Evolutionary conservation across 2,797 vertebrate genomes (phyloP).

Genomic region (Alcedo atthis): DNA sequence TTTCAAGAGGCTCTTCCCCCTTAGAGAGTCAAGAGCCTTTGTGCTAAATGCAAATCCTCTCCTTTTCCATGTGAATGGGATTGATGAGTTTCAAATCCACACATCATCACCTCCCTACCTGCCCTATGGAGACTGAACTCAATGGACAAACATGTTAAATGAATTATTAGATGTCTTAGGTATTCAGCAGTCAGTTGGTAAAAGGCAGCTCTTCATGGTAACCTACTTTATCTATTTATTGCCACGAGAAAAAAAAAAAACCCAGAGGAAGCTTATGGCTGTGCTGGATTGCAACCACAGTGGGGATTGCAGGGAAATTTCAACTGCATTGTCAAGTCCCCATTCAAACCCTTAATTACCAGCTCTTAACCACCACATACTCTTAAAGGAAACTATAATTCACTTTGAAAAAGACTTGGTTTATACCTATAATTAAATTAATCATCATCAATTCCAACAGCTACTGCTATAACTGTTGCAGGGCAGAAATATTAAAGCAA

Average conservation of each 20-base stretch:
- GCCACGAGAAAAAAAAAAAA: background rate
- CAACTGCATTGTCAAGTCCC: constrained; percentile 43
- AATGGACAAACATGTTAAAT: background rate
- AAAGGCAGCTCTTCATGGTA: background rate
- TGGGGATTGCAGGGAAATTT: constrained; percentile 60
- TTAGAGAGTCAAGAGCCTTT: background rate
- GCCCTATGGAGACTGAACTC: background rate
- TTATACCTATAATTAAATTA: constrained; percentile 67
- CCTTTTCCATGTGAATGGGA: background rate
- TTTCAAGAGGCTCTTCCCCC: background rate
- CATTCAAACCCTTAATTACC: constrained; percentile 44
- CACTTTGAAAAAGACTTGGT: constrained; percentile 47
- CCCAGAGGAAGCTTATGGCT: background rate
- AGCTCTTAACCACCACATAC: constrained; percentile 22
- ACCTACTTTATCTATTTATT: background rate
- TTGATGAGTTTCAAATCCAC: background rate
- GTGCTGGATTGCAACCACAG: constrained; percentile 39
- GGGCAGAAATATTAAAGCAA: constrained; percentile 36
- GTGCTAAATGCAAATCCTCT: background rate
- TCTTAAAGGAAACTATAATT: constrained; percentile 51
- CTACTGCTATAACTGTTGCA: constrained; percentile 15
- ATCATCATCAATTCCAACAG: constrained; percentile 65
- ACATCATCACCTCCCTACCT: background rate
- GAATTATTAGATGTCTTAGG: background rate
- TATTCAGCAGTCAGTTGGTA: background rate